These are phyloP conservation scores for Drosophila parvula DNA, from an alignment of 1,140 invertebrate species.

Conservation along the genomic window DNA sequence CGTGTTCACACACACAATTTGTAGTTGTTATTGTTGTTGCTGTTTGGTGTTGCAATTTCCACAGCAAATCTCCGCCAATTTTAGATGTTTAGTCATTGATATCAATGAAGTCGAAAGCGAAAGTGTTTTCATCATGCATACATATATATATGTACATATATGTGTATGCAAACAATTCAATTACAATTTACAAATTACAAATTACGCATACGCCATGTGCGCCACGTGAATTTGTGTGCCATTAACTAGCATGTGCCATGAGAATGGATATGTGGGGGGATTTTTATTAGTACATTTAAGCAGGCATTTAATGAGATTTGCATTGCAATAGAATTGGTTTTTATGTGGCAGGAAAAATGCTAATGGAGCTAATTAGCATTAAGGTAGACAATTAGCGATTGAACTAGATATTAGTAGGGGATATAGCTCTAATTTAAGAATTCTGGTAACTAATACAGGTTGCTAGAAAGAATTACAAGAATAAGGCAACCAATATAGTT, in stretches of 20 bases:
- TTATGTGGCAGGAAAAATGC: background rate
- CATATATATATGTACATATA: background rate
- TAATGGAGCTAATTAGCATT: background rate
- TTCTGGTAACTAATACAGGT: too few species aligned
- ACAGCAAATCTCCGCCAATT: slow-evolving; percentile 64
- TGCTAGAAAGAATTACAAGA: too few species aligned
- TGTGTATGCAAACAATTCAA: slow-evolving; percentile 61
- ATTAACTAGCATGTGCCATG: slow-evolving; percentile 46
- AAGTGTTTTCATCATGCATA: slow-evolving; percentile 57
- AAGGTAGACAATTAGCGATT: background rate
- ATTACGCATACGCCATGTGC: slow-evolving; percentile 67
- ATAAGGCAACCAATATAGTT: too few species aligned
- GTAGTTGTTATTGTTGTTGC: slow-evolving; percentile 59
- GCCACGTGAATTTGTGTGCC: slow-evolving; percentile 32
- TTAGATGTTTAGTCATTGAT: slow-evolving; percentile 78
- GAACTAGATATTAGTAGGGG: background rate
- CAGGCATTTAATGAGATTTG: slow-evolving; percentile 15
- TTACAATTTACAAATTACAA: slow-evolving; percentile 52
- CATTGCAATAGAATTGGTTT: background rate
- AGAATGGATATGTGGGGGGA: slow-evolving; percentile 23
- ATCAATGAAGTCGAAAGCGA: slow-evolving; percentile 80
- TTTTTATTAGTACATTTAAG: slow-evolving; percentile 30
- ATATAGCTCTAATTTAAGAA: too few species aligned
- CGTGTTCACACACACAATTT: slow-evolving; percentile 46
- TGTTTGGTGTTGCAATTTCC: slow-evolving; percentile 12